Base-by-base conservation (phyloP, 2,797 vertebrate genomes). In the Urophycis tenuis region DNA sequence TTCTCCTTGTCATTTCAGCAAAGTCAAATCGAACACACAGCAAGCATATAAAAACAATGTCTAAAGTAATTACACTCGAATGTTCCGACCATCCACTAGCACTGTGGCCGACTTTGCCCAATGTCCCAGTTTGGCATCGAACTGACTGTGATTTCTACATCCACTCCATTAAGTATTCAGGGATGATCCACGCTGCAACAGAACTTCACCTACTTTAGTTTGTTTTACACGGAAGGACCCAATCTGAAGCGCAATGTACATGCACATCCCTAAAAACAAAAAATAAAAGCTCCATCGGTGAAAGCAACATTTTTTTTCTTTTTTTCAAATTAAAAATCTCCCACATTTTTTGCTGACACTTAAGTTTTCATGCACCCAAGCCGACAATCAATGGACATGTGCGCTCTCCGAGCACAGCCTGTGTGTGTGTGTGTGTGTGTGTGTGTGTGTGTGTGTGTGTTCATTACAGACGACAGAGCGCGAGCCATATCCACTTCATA, bases 201-300 rank as follows among this genome's bases (percentile, higher is more conserved):
- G 81, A 76, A 70, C 70, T 83, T 78, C 75, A 81, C 74, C 77
- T 73, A 75, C 35, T 85, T 82, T 76, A 39, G 72, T 81, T 87
- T 84, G 77, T 82, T 89, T 90, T 86, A 89, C 88, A 88, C 86
- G 88, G 89, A 86, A 89, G 83, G 87, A 89, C 82, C 84, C 81
- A 86, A 83, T 87, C 87, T 87, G 89, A 88, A 86, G 83, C 88
- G 87, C 88, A 88, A 91, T 91, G 86, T 90, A 91, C 91, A 91
- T 92, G 92, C 92, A 92, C 79, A 86, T 17, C 85, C 84, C 60
- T 30, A 67, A 25, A 67, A 60, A 39, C 1, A 39, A 12, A 39
- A 39, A 84, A 82, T 79, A 80, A 85, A 86, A 80, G 77, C 81
- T 83, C 89, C 82, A 81, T 81, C 80, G 86, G 84, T 81, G 83